Conservation (phyloP, 2,888 invertebrate species). For the Dasypolia templi region DNA sequence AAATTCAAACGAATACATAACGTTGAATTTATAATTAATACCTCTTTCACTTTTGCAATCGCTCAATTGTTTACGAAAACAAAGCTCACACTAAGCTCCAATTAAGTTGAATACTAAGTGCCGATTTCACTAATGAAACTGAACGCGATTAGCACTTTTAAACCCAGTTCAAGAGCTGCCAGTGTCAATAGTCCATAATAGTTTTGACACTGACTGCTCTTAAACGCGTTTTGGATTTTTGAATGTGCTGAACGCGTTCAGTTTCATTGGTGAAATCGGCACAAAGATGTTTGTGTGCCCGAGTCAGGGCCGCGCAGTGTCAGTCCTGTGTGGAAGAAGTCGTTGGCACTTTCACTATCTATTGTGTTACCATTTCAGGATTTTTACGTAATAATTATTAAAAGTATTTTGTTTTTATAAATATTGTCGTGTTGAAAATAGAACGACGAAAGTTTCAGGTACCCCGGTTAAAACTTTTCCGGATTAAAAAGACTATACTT, state of each 20-base stretch:
- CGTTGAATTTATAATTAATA: neutral
- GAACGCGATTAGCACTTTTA: too few relatives aligned
- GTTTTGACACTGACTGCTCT: too few relatives aligned
- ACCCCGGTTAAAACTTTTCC: neutral
- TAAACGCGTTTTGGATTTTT: too few relatives aligned
- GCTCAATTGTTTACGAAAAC: neutral
- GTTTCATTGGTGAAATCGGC: too few relatives aligned
- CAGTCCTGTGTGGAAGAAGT: neutral
- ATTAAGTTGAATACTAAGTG: conserved; percentile 9
- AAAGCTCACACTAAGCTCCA: neutral
- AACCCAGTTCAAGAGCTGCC: too few relatives aligned
- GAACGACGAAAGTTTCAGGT: neutral
- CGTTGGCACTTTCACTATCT: neutral
- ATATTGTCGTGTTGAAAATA: neutral
- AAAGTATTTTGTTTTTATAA: neutral
- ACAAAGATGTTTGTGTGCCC: neutral
- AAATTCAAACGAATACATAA: neutral
- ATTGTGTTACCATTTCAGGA: neutral
- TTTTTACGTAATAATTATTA: neutral
- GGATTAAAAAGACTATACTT: neutral
- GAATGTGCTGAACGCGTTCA: too few relatives aligned
- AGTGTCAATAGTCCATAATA: too few relatives aligned
- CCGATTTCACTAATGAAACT: too few relatives aligned
- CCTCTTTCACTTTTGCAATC: neutral
- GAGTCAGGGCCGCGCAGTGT: neutral